phyloP scores from a whole-genome alignment of 2,113 vertebrate genomes.

The Mobula birostris region DNA sequence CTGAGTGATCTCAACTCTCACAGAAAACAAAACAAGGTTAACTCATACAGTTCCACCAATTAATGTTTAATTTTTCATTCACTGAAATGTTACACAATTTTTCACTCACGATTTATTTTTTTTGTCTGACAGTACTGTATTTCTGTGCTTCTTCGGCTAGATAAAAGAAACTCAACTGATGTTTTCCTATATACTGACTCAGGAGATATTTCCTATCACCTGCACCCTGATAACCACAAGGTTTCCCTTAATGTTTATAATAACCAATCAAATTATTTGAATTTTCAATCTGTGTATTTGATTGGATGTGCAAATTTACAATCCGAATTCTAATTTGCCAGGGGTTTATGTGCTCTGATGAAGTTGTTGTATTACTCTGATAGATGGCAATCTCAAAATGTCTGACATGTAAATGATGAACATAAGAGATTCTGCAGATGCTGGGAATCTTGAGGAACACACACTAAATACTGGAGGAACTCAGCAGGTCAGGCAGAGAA shows the following conservation, averaged over 20 bases:
- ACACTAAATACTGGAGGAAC: too few species aligned
- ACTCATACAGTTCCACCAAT: background rate
- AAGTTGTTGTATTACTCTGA: background rate
- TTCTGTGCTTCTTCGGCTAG: too few species aligned
- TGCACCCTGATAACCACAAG: background rate
- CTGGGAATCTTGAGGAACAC: too few species aligned
- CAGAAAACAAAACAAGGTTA: background rate
- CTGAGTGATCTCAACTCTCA: background rate
- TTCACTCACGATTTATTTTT: background rate
- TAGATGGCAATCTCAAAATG: too few species aligned
- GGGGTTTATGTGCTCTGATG: background rate
- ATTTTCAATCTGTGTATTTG: background rate
- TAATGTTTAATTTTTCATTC: conserved; percentile 2
- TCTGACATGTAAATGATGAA: background rate
- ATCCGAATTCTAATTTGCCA: background rate
- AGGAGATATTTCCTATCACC: background rate
- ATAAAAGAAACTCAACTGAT: background rate
- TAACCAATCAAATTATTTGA: background rate
- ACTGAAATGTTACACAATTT: background rate
- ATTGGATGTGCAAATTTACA: background rate
- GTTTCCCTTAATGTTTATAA: background rate
- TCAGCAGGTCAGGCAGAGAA: too few species aligned
- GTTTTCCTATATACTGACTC: too few species aligned
- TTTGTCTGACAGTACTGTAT: background rate
- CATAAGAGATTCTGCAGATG: too few species aligned